These are phyloP conservation scores for Paracanthobrama guichenoti DNA, from an alignment of 2,113 vertebrate species.

Conservation along the genomic window DNA sequence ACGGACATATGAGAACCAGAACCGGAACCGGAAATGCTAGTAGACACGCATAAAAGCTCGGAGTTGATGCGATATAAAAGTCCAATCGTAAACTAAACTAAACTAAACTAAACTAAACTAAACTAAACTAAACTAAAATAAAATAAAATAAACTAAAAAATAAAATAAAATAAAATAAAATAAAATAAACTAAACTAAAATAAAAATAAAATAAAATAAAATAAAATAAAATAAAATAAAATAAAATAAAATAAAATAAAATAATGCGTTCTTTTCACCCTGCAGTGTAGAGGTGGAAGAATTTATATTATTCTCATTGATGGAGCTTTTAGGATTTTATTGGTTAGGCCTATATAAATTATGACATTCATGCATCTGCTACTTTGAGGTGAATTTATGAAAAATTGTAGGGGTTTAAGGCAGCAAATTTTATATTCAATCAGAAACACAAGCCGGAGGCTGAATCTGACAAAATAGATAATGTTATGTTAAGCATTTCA, in stretches of 20 bases:
- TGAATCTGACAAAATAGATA: not conserved
- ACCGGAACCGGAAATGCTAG: not conserved
- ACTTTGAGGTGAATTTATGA: not conserved
- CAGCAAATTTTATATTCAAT: not conserved
- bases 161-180: too few species aligned
- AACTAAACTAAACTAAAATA: too few species aligned
- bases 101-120: too few species aligned
- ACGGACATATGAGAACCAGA: not conserved
- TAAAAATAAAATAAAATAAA: too few species aligned
- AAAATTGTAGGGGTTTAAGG: not conserved
- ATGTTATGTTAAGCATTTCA: not conserved
- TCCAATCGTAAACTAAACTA: too few species aligned
- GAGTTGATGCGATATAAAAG: slow-evolving; percentile 3
- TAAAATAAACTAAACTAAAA: too few species aligned
- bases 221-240: too few species aligned
- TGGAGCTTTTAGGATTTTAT: not conserved
- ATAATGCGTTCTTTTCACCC: not conserved
- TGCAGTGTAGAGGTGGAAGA: not conserved
- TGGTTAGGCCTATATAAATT: not conserved
- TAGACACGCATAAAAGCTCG: not conserved
- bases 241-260: too few species aligned
- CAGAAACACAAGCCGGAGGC: not conserved
- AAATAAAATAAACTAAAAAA: too few species aligned
- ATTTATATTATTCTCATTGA: not conserved
- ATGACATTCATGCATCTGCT: not conserved